phyloP scores from a whole-genome alignment of 2,797 vertebrate species.

The Siniperca scherzeri region DNA sequence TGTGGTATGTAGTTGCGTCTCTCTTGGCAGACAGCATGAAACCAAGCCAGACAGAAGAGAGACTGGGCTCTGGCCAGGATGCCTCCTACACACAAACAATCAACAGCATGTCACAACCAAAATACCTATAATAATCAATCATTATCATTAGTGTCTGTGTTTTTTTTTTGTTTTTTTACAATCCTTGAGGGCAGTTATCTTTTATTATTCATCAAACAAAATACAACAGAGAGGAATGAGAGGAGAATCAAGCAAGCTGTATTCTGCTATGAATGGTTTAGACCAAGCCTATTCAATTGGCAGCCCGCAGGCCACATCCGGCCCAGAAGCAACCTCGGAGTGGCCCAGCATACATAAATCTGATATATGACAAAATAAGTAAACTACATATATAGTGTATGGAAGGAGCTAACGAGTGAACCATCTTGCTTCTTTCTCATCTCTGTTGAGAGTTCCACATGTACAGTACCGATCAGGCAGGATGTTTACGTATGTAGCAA shows the following conservation, averaged over 20 bases:
- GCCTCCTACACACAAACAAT: constrained; percentile 81
- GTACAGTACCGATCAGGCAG: too few relatives aligned
- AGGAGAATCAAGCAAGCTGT: background rate
- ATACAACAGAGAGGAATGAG: background rate
- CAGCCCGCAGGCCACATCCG: too few relatives aligned
- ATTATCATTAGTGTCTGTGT: constrained; percentile 1
- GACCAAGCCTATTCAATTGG: too few relatives aligned
- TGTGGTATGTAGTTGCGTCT: constrained; percentile 98
- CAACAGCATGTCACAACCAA: constrained; percentile 38
- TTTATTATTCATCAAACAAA: constrained; percentile 7
- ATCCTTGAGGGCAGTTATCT: background rate
- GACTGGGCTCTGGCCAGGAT: constrained; percentile 89
- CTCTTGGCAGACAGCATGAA: constrained; percentile 98
- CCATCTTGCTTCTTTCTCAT: too few relatives aligned
- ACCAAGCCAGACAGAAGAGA: constrained; percentile 97
- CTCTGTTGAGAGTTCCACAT: too few relatives aligned
- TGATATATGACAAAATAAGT: too few relatives aligned
- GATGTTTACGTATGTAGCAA: too few relatives aligned
- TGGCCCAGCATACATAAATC: too few relatives aligned
- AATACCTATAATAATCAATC: constrained; percentile 17
- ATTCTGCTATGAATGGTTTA: background rate
- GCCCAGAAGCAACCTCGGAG: too few relatives aligned
- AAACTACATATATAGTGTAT: too few relatives aligned
- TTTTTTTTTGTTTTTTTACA: background rate
- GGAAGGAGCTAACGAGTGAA: too few relatives aligned